phyloP scores from a whole-genome alignment of 2,113 vertebrate genomes.

The Phyllostomus discolor region DNA sequence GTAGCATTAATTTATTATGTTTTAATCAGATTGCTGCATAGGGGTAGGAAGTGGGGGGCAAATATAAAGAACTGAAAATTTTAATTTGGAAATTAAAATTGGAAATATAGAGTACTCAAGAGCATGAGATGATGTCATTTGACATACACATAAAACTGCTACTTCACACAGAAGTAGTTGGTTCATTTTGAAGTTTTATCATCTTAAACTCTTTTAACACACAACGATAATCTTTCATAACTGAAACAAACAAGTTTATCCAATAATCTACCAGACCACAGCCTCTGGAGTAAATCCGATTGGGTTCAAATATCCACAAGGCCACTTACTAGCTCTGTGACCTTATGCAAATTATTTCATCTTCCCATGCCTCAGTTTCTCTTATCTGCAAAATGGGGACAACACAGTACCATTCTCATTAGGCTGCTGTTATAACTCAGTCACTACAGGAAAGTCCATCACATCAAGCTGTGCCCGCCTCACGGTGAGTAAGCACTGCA shows the following conservation, averaged over 20 bases:
- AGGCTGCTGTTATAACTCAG: not conserved
- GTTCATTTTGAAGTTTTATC: not conserved
- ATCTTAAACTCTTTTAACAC: not conserved
- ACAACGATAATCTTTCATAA: not conserved
- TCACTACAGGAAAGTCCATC: not conserved
- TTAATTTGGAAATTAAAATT: not conserved
- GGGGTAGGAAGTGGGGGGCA: not conserved
- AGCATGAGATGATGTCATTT: not conserved
- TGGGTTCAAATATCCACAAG: not conserved
- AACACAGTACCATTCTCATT: not conserved
- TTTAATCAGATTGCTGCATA: not conserved
- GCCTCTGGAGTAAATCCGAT: not conserved
- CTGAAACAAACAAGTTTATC: not conserved
- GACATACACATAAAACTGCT: not conserved
- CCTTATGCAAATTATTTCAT: not conserved
- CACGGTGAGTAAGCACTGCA: fast-evolving
- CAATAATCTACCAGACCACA: not conserved
- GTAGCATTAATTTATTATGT: not conserved
- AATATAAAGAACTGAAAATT: not conserved
- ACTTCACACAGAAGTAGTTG: not conserved
- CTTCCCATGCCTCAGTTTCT: not conserved
- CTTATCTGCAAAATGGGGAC: not conserved
- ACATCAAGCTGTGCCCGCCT: not conserved
- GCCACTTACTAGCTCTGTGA: not conserved
- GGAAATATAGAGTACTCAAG: not conserved